Percentiles rank a stretch among this genome's conserved stretches.
These are phyloP conservation scores for Phoxinus dragarum DNA, from an alignment of 2,797 vertebrate genomes.

Conservation along the genomic window DNA sequence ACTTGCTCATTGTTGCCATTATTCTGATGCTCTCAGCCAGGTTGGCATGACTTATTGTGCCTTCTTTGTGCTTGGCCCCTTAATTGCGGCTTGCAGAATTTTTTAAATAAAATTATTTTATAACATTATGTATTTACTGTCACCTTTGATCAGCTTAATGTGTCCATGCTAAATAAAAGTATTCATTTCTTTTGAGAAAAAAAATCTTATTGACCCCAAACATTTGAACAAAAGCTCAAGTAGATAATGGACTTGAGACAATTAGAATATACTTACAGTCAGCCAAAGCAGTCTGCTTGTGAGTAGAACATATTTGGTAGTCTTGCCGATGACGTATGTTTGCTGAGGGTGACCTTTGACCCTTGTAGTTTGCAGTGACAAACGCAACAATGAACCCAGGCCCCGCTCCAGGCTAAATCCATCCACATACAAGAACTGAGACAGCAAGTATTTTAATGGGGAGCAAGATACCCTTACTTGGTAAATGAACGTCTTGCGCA, in stretches of 20 bases:
- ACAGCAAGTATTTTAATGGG: slow-evolving; percentile 68
- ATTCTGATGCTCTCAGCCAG: too few relatives aligned
- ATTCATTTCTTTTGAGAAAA: not conserved
- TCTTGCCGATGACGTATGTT: slow-evolving; percentile 54
- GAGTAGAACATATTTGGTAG: slow-evolving; percentile 50
- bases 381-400: slow-evolving; percentile 60
- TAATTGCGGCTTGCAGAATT: too few relatives aligned
- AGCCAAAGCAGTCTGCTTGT: slow-evolving; percentile 1
- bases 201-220: not conserved
- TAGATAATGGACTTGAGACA: not conserved
- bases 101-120: not conserved
- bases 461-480: slow-evolving; percentile 76
- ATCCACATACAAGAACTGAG: slow-evolving; percentile 54
- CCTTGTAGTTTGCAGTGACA: slow-evolving; percentile 56
- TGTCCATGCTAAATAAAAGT: not conserved
- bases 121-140: not conserved
- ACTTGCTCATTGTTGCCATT: too few relatives aligned
- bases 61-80: too few relatives aligned
- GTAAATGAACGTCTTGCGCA: slow-evolving; percentile 81
- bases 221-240: too few relatives aligned
- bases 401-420: slow-evolving; percentile 44
- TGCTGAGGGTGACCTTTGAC: slow-evolving; percentile 53
- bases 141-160: not conserved
- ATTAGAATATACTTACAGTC: slow-evolving; percentile 41
- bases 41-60: too few relatives aligned